Conservation (phyloP, 1,140 invertebrate genomes). For the Bombus soroeensis region DNA sequence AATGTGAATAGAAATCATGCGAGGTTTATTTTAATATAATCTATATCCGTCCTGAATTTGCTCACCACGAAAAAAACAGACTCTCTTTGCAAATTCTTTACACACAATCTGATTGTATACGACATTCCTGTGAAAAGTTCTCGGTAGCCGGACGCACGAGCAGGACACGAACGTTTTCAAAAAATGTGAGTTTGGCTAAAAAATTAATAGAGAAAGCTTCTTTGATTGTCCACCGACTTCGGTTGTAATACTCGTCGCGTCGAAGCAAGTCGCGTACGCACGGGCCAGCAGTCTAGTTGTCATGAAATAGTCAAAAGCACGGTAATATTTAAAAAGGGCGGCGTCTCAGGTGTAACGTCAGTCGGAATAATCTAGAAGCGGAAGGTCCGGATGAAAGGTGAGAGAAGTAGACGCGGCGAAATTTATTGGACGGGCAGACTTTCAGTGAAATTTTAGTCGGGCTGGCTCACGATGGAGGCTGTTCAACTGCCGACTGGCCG, state of each 20-base stretch:
- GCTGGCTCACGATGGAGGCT: not conserved
- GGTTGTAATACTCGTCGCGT: conserved; percentile 18
- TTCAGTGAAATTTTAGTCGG: not conserved
- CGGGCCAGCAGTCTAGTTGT: too few species aligned
- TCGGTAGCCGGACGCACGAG: not conserved
- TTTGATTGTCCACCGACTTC: conserved; percentile 62
- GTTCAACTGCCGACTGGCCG: not conserved
- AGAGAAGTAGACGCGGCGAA: conserved; percentile 1
- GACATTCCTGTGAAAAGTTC: not conserved
- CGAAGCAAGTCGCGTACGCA: conserved; percentile 38
- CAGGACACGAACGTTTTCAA: conserved; percentile 47
- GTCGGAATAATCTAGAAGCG: conserved; percentile 76
- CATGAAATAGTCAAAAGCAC: conserved; percentile 77
- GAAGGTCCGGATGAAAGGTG: conserved; percentile 28
- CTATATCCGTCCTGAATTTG: not conserved
- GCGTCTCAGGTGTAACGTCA: conserved; percentile 77
- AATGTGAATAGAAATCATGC: too few species aligned
- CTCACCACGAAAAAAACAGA: not conserved
- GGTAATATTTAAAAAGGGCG: conserved; percentile 78
- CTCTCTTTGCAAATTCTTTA: conserved; percentile 1
- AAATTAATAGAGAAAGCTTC: conserved; percentile 51
- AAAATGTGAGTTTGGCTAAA: conserved; percentile 32
- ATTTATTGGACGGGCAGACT: conserved; percentile 41
- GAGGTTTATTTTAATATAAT: too few species aligned
- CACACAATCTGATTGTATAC: not conserved